Conservation (phyloP, 2,797 vertebrate genomes). For the Sorex maritimensis region DNA sequence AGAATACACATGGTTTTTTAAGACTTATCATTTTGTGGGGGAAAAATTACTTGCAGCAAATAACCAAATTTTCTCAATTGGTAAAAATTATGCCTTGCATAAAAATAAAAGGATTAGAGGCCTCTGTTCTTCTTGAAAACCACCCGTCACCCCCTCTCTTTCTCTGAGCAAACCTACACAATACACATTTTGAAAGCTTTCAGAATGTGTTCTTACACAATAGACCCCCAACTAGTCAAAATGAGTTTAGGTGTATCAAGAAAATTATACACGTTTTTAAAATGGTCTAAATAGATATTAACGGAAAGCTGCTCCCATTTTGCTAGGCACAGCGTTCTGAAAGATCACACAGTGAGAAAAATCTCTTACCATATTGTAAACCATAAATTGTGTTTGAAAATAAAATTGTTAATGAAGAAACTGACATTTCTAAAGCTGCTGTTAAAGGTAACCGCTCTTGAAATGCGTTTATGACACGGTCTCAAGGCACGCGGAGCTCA, state of each 20-base stretch:
- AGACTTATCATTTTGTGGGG: constrained; percentile 79
- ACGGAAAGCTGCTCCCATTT: constrained; percentile 83
- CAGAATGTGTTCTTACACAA: constrained; percentile 75
- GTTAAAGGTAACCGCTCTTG: constrained; percentile 71
- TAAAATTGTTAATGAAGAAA: constrained; percentile 87
- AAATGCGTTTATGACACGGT: constrained; percentile 78
- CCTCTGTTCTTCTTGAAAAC: constrained; percentile 79
- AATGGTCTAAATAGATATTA: constrained; percentile 87
- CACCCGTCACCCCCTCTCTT: constrained; percentile 65
- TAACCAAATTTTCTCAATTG: constrained; percentile 87
- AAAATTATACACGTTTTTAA: constrained; percentile 82
- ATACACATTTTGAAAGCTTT: constrained; percentile 79
- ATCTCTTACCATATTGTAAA: constrained; percentile 84
- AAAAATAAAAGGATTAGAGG: constrained; percentile 86
- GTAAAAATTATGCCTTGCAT: constrained; percentile 87
- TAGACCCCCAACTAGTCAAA: constrained; percentile 79
- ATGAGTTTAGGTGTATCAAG: constrained; percentile 84
- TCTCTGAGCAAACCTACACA: constrained; percentile 76
- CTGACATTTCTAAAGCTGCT: constrained; percentile 85
- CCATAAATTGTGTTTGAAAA: constrained; percentile 86
- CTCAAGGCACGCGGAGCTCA: constrained; percentile 71
- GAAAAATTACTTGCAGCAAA: constrained; percentile 83
- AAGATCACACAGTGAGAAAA: constrained; percentile 84
- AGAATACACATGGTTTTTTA: constrained; percentile 69
- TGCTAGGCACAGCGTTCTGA: constrained; percentile 80